Percentiles rank a stretch among this genome's conserved stretches.
Conservation (phyloP, 2,888 invertebrate species). For the Synanthedon formicaeformis region DNA sequence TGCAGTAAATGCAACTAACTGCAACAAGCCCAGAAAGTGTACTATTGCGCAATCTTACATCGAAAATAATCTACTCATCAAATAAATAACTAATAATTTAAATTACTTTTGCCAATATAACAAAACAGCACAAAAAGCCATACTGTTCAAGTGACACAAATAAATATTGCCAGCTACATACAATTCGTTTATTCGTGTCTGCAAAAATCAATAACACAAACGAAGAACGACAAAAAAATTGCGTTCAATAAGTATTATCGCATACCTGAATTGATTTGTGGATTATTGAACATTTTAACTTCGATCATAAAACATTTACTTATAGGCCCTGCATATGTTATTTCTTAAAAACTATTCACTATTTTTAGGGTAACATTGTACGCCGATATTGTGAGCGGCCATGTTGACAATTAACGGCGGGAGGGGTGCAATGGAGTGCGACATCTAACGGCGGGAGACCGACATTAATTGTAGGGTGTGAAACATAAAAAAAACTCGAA, state of each 20-base stretch:
- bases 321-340: background rate
- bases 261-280: slow-evolving; percentile 13
- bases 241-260: slow-evolving; percentile 4
- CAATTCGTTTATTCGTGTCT: too few species aligned
- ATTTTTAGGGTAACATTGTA: slow-evolving; percentile 21
- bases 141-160: background rate
- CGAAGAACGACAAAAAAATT: slow-evolving; percentile 8
- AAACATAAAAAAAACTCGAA: slow-evolving; percentile 1
- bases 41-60: slow-evolving; percentile 15
- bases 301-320: background rate
- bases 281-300: slow-evolving; percentile 10
- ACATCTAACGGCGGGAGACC: slow-evolving; percentile 35
- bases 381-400: slow-evolving; percentile 16
- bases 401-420: slow-evolving; percentile 20
- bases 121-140: too few species aligned
- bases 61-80: slow-evolving; percentile 1
- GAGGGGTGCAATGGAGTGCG: slow-evolving; percentile 16
- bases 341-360: slow-evolving; percentile 8
- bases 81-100: background rate
- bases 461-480: slow-evolving; percentile 15
- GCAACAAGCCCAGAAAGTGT: slow-evolving; percentile 26
- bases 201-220: background rate
- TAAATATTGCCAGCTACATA: background rate
- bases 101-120: too few species aligned
- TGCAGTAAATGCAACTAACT: slow-evolving; percentile 7